A percentile compares a stretch with the other conserved stretches of the same genome.
Evolutionary conservation across 1,140 invertebrate species (phyloP).

Genomic region (Drosophila punjabiensis): DNA sequence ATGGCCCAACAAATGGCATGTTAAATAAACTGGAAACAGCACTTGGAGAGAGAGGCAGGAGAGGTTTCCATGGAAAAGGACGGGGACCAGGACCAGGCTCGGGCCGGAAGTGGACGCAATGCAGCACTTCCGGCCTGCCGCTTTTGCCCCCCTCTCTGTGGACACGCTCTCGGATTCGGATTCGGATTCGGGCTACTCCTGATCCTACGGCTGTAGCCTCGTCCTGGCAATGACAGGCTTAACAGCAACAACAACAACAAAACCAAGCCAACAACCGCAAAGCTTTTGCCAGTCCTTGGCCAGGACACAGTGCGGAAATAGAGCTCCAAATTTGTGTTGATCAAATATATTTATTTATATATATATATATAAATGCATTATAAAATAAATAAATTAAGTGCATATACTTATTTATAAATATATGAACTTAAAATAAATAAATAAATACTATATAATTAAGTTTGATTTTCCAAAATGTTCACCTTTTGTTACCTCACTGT

Average conservation of each 20-base stretch:
- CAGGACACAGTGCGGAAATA: background rate
- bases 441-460: background rate
- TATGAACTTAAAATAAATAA: background rate
- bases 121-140: conserved; percentile 53
- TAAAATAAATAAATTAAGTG: background rate
- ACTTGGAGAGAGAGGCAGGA: background rate
- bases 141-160: conserved; percentile 3
- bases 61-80: conserved; percentile 2
- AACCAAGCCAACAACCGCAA: conserved; percentile 40
- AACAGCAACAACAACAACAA: conserved; percentile 29
- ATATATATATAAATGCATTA: too few species aligned
- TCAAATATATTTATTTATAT: background rate
- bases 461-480: background rate
- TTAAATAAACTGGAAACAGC: conserved; percentile 59
- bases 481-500: conserved; percentile 1
- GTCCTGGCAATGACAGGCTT: conserved; percentile 32
- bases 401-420: too few species aligned
- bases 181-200: conserved; percentile 4
- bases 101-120: conserved; percentile 56
- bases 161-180: conserved; percentile 10
- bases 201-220: conserved; percentile 11
- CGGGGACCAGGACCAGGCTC: background rate
- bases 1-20: conserved; percentile 59
- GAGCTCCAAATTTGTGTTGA: background rate
- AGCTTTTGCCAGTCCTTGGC: conserved; percentile 48